Evolutionary conservation across 2,797 vertebrate species (phyloP).

Genomic region (Denticeps clupeoides): DNA sequence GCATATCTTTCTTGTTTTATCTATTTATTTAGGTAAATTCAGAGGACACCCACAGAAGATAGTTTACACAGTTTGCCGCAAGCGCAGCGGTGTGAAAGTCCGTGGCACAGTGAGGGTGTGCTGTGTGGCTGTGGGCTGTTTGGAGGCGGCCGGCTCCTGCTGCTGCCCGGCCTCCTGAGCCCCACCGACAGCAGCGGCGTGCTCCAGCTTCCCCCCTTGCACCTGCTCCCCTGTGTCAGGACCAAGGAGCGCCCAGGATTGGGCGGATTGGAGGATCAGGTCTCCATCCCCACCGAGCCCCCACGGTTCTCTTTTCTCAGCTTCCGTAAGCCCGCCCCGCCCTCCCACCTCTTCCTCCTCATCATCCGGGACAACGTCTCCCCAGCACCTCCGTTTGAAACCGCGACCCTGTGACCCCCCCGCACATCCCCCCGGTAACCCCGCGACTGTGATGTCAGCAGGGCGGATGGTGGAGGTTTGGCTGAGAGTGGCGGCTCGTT

Average conservation of each 20-base stretch:
- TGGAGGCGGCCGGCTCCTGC: background rate
- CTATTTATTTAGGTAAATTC: too few relatives aligned
- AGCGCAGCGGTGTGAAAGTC: too few relatives aligned
- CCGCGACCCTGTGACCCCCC: constrained; percentile 28
- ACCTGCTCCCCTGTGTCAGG: constrained; percentile 47
- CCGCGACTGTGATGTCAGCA: constrained; percentile 11
- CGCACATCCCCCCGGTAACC: constrained; percentile 12
- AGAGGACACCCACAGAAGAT: too few relatives aligned
- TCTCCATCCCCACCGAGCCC: constrained; percentile 39
- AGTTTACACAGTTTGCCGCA: too few relatives aligned
- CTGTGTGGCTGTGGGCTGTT: constrained; percentile 6
- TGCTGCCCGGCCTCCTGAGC: constrained; percentile 11
- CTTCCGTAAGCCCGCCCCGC: background rate
- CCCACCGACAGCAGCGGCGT: constrained; percentile 6
- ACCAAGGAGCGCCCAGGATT: background rate
- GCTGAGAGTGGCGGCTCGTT: constrained; percentile 17
- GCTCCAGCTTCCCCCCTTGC: constrained; percentile 41
- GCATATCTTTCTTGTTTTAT: too few relatives aligned
- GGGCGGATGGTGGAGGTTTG: constrained; percentile 8
- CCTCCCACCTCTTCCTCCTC: background rate
- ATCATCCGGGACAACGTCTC: background rate
- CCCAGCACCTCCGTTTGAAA: constrained; percentile 23
- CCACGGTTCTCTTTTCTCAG: constrained; percentile 22
- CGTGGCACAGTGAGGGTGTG: background rate
- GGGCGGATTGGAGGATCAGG: constrained; percentile 28